Evolutionary conservation across 2,113 vertebrate genomes (phyloP).

Genomic region (Toxotes chatareus): DNA sequence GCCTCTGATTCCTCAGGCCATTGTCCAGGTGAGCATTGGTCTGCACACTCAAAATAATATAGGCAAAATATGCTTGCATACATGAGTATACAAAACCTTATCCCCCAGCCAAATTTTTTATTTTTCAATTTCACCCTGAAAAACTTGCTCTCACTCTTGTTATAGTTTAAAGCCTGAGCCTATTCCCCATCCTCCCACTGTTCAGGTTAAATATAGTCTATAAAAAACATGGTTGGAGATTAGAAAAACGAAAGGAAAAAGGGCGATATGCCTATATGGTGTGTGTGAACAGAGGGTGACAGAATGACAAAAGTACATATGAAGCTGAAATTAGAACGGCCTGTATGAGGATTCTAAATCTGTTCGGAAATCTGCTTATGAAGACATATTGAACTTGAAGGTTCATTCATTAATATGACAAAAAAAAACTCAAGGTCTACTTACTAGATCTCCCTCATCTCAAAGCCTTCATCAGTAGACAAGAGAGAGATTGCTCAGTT

Average conservation of each 20-base stretch:
- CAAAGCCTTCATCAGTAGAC: too few relatives aligned
- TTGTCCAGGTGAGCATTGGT: conserved; percentile 50
- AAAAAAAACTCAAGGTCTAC: too few relatives aligned
- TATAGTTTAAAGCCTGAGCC: not conserved
- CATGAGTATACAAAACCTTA: not conserved
- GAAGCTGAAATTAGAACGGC: conserved; percentile 11
- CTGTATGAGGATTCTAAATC: not conserved
- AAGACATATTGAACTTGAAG: too few relatives aligned
- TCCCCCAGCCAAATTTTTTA: not conserved
- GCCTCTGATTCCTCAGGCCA: conserved; percentile 57
- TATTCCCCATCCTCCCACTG: conserved; percentile 1
- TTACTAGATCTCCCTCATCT: too few relatives aligned
- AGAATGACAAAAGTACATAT: not conserved
- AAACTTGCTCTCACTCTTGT: not conserved
- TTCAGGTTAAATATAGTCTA: not conserved
- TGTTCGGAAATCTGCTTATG: too few relatives aligned
- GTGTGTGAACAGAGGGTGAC: not conserved
- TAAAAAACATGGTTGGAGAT: not conserved
- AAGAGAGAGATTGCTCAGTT: too few relatives aligned
- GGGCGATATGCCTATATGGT: not conserved
- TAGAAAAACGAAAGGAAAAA: not conserved
- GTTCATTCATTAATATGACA: too few relatives aligned
- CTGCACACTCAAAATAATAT: not conserved
- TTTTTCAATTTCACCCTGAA: not conserved
- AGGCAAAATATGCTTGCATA: not conserved